These are phyloP conservation scores for Mionectes macconnelli DNA, from an alignment of 2,113 vertebrate species.

Conservation along the genomic window DNA sequence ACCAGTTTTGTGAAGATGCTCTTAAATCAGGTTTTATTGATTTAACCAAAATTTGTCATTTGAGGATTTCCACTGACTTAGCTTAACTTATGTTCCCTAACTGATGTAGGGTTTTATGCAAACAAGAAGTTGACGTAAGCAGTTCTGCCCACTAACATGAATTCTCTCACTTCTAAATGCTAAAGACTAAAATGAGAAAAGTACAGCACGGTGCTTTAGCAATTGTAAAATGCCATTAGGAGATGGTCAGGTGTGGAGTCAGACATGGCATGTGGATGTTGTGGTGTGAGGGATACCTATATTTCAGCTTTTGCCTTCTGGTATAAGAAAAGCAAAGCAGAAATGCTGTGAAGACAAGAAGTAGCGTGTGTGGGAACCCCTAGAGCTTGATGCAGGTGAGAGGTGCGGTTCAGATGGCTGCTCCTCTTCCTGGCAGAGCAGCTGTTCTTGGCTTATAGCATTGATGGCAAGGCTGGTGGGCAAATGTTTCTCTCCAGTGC, in stretches of 20 bases:
- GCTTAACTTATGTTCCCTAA: not conserved
- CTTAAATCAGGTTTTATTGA: not conserved
- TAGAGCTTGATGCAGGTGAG: not conserved
- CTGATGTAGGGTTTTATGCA: not conserved
- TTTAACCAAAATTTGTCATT: not conserved
- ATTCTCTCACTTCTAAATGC: not conserved
- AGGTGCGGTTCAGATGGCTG: not conserved
- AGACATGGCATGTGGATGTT: not conserved
- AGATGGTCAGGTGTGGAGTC: not conserved
- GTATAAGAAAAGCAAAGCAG: not conserved
- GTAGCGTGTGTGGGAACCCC: fast-evolving
- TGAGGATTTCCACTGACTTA: not conserved
- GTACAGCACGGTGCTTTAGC: not conserved
- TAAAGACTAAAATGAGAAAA: not conserved
- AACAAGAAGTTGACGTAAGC: not conserved
- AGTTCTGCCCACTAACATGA: not conserved
- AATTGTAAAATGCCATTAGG: not conserved
- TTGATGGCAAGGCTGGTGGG: not conserved
- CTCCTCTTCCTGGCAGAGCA: not conserved
- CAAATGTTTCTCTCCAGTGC: not conserved
- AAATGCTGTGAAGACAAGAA: not conserved
- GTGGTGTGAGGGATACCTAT: not conserved
- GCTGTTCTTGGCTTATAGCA: not conserved
- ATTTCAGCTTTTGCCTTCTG: not conserved
- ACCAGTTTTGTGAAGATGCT: not conserved